Evolutionary conservation across 2,888 invertebrate genomes (phyloP).

Genomic region (Salticus scenicus): DNA sequence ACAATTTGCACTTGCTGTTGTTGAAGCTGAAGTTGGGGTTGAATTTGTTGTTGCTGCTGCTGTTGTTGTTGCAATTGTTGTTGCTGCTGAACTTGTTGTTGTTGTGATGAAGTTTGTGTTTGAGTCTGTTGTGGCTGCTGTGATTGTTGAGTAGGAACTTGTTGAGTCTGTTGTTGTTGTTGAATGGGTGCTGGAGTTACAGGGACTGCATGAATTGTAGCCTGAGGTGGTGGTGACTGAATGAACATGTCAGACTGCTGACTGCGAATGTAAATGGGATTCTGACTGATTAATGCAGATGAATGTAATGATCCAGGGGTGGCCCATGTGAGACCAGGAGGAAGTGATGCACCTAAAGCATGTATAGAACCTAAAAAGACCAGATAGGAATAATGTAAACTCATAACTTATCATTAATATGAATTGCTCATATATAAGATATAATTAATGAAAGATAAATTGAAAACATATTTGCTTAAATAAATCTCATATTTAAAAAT

Average conservation of each 20-base stretch:
- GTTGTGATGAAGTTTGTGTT: slow-evolving; percentile 76
- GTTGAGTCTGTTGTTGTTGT: slow-evolving; percentile 76
- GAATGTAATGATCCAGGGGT: slow-evolving; percentile 79
- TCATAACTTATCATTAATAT: too few relatives aligned
- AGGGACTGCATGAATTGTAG: slow-evolving; percentile 68
- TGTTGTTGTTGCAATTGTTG: not conserved
- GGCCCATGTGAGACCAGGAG: slow-evolving; percentile 85
- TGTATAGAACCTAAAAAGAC: slow-evolving; percentile 59
- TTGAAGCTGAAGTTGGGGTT: slow-evolving; percentile 70
- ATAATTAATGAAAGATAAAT: too few relatives aligned
- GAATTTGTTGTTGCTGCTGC: not conserved
- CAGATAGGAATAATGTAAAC: not conserved
- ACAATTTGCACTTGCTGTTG: slow-evolving; percentile 73
- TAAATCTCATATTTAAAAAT: too few relatives aligned
- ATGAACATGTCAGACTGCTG: slow-evolving; percentile 88
- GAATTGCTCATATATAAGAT: too few relatives aligned
- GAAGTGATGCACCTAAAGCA: slow-evolving; percentile 78
- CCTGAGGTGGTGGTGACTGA: slow-evolving; percentile 80
- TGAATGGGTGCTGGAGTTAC: slow-evolving; percentile 54
- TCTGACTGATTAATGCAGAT: slow-evolving; percentile 83
- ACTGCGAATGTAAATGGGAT: slow-evolving; percentile 88
- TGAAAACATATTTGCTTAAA: too few relatives aligned
- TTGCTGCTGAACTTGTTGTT: not conserved
- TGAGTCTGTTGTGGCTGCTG: slow-evolving; percentile 78
- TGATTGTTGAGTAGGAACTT: slow-evolving; percentile 76